Evolutionary conservation across 2,113 vertebrate genomes (phyloP), one percentile per base, ranked within the genome.

Genomic region (Actinemys pallida): DNA sequence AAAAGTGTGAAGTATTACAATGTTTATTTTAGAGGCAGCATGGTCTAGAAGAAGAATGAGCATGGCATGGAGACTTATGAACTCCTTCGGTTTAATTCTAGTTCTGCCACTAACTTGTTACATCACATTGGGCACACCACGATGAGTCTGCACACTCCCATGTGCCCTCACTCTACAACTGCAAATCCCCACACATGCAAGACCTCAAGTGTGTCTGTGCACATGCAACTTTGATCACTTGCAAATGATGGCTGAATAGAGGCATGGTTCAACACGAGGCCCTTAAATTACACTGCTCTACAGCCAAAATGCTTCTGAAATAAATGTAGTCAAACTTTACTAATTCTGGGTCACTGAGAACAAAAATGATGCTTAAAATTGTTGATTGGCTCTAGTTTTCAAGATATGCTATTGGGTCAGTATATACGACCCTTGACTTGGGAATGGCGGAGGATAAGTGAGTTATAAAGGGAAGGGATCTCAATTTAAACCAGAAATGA

Each of bases 81-180:
- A 82, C 29, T 69, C 20, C 39, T 49, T 10, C 1, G 2, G 6
- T 83, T 14, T 5, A 1, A n/a, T 8, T 45, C 81, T 25, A 3
- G 13, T 12, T 92, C 81, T 39, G 22, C 39, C 78, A 57, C 3
- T 29, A 0, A 65, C 2, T 22, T 65, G 25, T 76, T 49, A 59
- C 7, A 1, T 53, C 31, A 3, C 0, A 2, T 53, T 39, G 20
- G 31, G 31, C 17, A 81, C 53, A 39, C 4, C 13, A 56, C 20
- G 47, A 8, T 0, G 49, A 3, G 0, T 0, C 3, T 50, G 5
- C 10, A 27, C 0, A 2, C 1, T 2, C 13, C 2, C 62, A 14
- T 0, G 1, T 9, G 10, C 53, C 29, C 35, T 11, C 8, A n/a
- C 12, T n/a, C 6, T 83, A 81, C 1, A 94, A 69, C 86, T 81